Conservation (phyloP, 2,113 vertebrate species). For the Bos indicus region DNA sequence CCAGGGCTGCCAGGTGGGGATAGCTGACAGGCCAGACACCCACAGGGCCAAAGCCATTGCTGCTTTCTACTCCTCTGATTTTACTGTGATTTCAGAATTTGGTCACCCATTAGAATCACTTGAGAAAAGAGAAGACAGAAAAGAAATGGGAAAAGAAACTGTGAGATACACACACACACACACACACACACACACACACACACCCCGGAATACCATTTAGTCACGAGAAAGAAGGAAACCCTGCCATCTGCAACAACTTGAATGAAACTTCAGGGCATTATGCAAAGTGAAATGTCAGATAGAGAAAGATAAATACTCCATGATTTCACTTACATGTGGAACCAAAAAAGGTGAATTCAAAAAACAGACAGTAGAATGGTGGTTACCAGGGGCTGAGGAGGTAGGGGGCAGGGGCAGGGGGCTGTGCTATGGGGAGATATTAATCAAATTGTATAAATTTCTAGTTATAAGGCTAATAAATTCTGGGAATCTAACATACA, state of each 20-base stretch:
- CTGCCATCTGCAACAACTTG: neutral
- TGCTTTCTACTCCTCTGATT: neutral
- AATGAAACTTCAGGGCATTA: neutral
- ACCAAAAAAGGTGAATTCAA: neutral
- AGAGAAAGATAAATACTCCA: neutral
- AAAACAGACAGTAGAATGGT: neutral
- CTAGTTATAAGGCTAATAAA: neutral
- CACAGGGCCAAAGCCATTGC: neutral
- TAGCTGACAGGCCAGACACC: neutral
- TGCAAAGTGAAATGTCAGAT: neutral
- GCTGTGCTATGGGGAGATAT: neutral
- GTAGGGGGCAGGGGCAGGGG: neutral
- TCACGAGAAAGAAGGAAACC: neutral
- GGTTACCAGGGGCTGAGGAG: neutral
- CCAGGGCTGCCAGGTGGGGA: neutral
- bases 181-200: neutral
- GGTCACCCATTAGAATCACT: neutral
- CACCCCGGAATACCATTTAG: neutral
- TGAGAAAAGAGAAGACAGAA: neutral
- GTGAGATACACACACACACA: neutral
- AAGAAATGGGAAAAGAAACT: no score
- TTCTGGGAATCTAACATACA: neutral
- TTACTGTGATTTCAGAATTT: neutral
- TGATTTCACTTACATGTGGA: neutral
- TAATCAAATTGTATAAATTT: neutral